These are phyloP conservation scores for Drosophila nebulosa DNA, from an alignment of 1,140 invertebrate genomes.

Conservation along the genomic window DNA sequence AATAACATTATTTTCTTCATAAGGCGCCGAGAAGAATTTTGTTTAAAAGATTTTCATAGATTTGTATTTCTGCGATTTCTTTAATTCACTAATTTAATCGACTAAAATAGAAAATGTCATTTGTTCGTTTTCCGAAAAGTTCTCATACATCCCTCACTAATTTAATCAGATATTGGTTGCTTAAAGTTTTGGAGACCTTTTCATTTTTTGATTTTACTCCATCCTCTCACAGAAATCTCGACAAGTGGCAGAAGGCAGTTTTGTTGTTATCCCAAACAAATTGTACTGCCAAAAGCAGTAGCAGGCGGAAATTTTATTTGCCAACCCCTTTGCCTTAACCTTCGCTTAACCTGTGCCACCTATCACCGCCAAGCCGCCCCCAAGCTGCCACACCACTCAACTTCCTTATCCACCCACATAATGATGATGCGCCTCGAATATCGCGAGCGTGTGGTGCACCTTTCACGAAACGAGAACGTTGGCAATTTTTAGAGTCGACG, in stretches of 20 bases:
- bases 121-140: too few species aligned
- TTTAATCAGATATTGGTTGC: neutral
- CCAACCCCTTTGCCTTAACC: slow-evolving; percentile 23
- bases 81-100: too few species aligned
- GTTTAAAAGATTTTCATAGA: too few species aligned
- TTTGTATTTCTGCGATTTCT: too few species aligned
- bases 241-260: slow-evolving; percentile 44
- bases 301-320: slow-evolving; percentile 71
- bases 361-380: neutral
- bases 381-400: neutral
- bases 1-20: too few species aligned
- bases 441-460: slow-evolving; percentile 51
- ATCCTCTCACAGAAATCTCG: slow-evolving; percentile 7
- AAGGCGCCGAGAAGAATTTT: too few species aligned
- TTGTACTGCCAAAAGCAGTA: slow-evolving; percentile 56
- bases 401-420: slow-evolving; percentile 48
- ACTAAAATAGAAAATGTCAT: too few species aligned
- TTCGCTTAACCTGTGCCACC: slow-evolving; percentile 61
- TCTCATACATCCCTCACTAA: neutral
- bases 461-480: slow-evolving; percentile 35
- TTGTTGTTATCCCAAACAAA: slow-evolving; percentile 69
- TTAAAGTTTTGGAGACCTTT: neutral
- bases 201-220: neutral
- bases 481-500: slow-evolving; percentile 17
- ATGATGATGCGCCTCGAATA: slow-evolving; percentile 70